Percentiles rank a stretch among this genome's conserved stretches.
These are phyloP conservation scores for Leptobrachium ailaonicum DNA, from an alignment of 2,113 vertebrate genomes.

Conservation along the genomic window DNA sequence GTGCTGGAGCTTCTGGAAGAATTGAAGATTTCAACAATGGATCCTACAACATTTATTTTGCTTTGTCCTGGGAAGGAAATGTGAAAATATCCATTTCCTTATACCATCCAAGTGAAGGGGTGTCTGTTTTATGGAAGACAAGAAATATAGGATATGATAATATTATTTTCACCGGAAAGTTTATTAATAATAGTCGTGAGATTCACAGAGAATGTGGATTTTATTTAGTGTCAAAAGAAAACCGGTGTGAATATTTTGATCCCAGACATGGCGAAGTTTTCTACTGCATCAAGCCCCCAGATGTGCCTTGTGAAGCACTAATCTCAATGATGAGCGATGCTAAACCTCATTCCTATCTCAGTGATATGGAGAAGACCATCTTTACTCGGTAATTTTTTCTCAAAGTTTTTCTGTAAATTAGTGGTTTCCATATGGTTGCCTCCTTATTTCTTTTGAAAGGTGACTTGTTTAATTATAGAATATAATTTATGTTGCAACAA, in stretches of 20 bases:
- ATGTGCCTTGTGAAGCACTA: slow-evolving; percentile 3
- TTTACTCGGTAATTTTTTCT: slow-evolving; percentile 2
- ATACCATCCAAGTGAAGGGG: slow-evolving; percentile 60
- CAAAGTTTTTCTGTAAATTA: too few species aligned
- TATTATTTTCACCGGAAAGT: slow-evolving; percentile 10
- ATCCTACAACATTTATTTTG: too few species aligned
- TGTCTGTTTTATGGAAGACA: slow-evolving; percentile 53
- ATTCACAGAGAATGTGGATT: slow-evolving; percentile 17
- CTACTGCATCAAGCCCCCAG: slow-evolving; percentile 33
- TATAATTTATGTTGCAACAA: too few species aligned
- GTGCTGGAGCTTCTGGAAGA: slow-evolving; percentile 49
- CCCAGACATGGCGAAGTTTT: slow-evolving; percentile 53
- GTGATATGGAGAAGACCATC: slow-evolving; percentile 4
- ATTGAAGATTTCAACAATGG: too few species aligned
- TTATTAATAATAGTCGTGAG: not conserved
- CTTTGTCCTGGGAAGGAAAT: slow-evolving; percentile 51
- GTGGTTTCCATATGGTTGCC: too few species aligned
- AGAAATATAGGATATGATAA: slow-evolving; percentile 48
- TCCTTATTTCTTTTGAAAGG: too few species aligned
- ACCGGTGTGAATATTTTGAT: slow-evolving; percentile 52
- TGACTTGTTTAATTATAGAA: too few species aligned
- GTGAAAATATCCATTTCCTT: slow-evolving; percentile 56
- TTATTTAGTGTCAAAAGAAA: not conserved
- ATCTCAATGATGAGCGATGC: not conserved
- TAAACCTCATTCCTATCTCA: not conserved